A percentile compares a stretch with the other conserved stretches of the same genome.
Evolutionary conservation across 2,797 vertebrate species (phyloP).

Genomic region (Artibeus jamaicensis): DNA sequence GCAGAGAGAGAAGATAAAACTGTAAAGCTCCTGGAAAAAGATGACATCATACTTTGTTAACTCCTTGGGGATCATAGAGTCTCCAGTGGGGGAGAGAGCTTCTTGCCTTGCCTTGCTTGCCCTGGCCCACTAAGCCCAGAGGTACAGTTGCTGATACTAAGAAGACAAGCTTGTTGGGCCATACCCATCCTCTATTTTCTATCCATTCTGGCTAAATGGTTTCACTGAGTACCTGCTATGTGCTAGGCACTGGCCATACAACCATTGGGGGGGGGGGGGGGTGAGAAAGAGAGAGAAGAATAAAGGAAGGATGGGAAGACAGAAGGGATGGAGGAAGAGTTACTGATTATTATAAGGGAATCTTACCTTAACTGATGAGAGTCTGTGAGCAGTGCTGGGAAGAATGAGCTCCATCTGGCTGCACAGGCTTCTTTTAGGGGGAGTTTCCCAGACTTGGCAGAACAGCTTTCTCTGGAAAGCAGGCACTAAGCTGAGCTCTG

Average conservation of each 20-base stretch:
- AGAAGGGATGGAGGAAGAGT: not conserved
- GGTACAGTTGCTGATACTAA: not conserved
- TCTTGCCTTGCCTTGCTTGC: not conserved
- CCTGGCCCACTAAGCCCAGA: not conserved
- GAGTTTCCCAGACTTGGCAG: fast-evolving
- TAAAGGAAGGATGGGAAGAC: not conserved
- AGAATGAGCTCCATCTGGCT: not conserved
- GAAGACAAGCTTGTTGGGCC: not conserved
- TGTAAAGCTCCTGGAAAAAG: not conserved
- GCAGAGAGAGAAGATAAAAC: not conserved
- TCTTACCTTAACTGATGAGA: not conserved
- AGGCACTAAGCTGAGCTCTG: not conserved
- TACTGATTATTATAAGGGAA: not conserved
- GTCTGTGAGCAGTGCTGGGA: not conserved
- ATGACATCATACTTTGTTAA: not conserved
- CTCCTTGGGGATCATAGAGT: not conserved
- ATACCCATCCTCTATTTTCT: not conserved
- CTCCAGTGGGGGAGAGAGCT: too few relatives aligned
- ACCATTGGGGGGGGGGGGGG: too few relatives aligned
- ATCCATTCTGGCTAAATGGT: not conserved
- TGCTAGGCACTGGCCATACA: not conserved
- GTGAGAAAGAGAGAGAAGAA: not conserved
- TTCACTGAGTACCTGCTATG: not conserved
- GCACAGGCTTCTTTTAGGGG: fast-evolving
- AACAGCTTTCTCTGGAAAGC: not conserved